Conservation (phyloP, 2,797 vertebrate species). For the Ctenopoma multispine region DNA sequence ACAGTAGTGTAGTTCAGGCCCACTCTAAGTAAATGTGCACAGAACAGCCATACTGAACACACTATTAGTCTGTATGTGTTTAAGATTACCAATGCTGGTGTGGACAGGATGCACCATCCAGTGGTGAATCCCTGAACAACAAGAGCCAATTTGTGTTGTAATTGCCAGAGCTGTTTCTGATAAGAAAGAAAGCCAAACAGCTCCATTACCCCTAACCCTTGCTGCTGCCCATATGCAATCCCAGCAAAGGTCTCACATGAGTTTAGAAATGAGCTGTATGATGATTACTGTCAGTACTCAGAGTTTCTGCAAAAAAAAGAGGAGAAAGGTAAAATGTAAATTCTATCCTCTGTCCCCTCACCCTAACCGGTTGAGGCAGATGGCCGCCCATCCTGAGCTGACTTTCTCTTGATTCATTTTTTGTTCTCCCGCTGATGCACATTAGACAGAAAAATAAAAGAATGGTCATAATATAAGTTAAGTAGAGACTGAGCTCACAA, state of each 20-base stretch:
- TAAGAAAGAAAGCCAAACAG: background rate
- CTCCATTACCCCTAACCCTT: background rate
- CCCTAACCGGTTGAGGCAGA: no score
- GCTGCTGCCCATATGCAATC: background rate
- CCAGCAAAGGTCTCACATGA: background rate
- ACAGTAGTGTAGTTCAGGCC: background rate
- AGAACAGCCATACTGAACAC: no score
- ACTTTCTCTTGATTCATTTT: no score
- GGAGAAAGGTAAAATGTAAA: background rate
- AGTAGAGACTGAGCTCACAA: no score
- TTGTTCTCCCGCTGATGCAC: no score
- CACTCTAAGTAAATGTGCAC: background rate
- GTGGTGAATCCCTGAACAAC: slow-evolving; percentile 38
- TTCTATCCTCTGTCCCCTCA: no score
- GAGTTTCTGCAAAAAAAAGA: no score
- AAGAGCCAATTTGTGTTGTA: background rate
- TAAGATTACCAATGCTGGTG: no score
- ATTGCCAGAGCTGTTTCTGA: background rate
- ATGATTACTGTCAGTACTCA: background rate
- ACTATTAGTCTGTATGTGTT: background rate
- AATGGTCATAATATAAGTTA: no score
- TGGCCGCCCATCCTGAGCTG: no score
- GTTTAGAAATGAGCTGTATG: background rate
- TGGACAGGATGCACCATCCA: slow-evolving; percentile 26
- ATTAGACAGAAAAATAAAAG: no score